Conservation (phyloP, 2,113 vertebrate genomes). For the Pycnonotus jocosus region DNA sequence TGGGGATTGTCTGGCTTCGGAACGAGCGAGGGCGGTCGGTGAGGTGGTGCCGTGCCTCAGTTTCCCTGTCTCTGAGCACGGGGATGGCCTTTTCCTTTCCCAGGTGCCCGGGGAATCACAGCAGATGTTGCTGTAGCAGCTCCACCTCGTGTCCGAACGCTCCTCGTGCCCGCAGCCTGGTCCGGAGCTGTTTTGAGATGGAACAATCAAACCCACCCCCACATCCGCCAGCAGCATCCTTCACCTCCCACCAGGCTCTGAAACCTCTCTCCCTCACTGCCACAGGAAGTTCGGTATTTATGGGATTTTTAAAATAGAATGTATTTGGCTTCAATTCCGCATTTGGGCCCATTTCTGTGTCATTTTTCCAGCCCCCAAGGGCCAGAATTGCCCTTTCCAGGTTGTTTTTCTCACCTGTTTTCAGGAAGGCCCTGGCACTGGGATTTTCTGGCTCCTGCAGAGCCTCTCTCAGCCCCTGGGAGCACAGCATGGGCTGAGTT, state of each 20-base stretch:
- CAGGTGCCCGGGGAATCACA: accelerated
- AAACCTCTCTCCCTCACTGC: neutral
- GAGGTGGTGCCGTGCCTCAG: neutral
- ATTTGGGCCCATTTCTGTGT: neutral
- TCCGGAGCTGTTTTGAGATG: accelerated
- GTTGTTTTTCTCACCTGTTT: neutral
- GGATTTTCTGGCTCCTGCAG: neutral
- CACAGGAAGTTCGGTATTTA: neutral
- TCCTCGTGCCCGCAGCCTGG: accelerated
- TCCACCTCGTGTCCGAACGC: neutral
- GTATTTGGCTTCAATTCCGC: neutral
- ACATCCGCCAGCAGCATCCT: accelerated
- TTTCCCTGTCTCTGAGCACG: accelerated
- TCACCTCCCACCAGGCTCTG: neutral
- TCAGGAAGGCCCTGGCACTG: neutral
- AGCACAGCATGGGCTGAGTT: neutral
- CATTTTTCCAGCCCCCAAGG: neutral
- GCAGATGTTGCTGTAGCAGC: neutral
- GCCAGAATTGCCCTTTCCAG: neutral
- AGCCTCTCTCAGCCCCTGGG: neutral
- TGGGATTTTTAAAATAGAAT: accelerated
- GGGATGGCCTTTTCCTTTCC: neutral
- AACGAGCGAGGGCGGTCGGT: accelerated
- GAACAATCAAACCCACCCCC: neutral
- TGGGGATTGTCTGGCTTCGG: neutral